Evolutionary conservation across 2,113 vertebrate genomes (phyloP), one percentile per base, ranked within the genome.

Genomic region (Galbula dea): DNA sequence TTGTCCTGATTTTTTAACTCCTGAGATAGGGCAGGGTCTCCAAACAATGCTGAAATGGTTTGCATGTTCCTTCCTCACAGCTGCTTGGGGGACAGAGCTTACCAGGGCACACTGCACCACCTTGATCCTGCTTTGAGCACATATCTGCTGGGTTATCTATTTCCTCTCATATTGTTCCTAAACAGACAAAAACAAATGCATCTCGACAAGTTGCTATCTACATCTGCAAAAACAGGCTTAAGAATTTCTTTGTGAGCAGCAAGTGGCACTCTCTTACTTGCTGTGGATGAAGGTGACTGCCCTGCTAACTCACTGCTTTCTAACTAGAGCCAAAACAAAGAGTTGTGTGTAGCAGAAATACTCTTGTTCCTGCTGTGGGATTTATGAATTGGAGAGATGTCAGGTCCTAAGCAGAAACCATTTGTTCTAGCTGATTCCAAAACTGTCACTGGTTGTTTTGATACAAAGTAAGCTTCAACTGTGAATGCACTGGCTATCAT

Each of bases 1-100:
- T 75, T 32, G 7, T 76, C 81, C 81, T 94, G 69, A 86, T 30
- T 32, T 62, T 72, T 21, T 58, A 63, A 6, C 16, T 76, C 26
- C 27, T 24, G 22, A 39, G 22, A 9, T 4, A 67, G 57, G 27
- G 15, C 80, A 72, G n/a, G 73, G 10, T 73, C 74, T 93, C 34
- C 46, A 88, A 75, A 72, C 66, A 82, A 32, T 84, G 68, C 88
- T 62, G 57, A 65, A 86, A 41, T 58, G 41, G 41, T 89, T 90
- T 90, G 23, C 43, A 46, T 82, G 80, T 90, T 94, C 74, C 86
- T 96, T 96, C 69, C 95, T 96, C 80, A 29, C 86, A 93, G 66
- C 88, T 90, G 77, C 45, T 55, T 75, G 80, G 68, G 67, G 62
- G 32, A 89, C 77, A n/a, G 69, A 81, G 36, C 57, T 72, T 45